Conservation (phyloP, 2,797 vertebrate genomes). For the Gymnoscopelus braueri region DNA sequence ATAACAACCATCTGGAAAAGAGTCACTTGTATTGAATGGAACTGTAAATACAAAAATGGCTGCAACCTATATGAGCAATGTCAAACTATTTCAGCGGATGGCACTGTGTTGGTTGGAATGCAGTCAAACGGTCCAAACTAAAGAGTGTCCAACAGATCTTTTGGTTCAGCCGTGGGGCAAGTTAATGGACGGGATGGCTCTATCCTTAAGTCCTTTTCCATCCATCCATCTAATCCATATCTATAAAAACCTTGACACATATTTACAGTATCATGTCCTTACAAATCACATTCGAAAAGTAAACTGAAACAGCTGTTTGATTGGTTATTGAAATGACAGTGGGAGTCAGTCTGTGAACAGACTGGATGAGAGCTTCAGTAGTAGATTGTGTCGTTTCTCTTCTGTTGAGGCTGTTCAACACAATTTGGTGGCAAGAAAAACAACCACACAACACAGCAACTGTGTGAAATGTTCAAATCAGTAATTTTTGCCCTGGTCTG, state of each 20-base stretch:
- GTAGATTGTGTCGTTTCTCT: conserved; percentile 19
- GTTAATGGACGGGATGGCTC: neutral
- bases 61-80: neutral
- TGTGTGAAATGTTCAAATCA: neutral
- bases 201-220: too few species aligned
- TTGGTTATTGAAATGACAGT: too few species aligned
- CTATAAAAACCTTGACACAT: too few species aligned
- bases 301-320: too few species aligned
- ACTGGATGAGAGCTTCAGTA: conserved; percentile 1
- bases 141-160: neutral
- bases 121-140: too few species aligned
- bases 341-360: neutral
- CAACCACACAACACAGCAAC: conserved; percentile 2
- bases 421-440: neutral
- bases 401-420: conserved; percentile 20
- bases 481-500: conserved; percentile 19
- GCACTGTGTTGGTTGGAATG: neutral
- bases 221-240: too few species aligned
- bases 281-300: too few species aligned
- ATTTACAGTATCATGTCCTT: too few species aligned
- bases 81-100: neutral
- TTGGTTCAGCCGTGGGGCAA: neutral
- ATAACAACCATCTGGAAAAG: conserved; percentile 15
- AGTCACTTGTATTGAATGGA: neutral
- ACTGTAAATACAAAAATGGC: neutral